Conservation (phyloP, 37 sponge, comb jelly and placozoan genomes). For the Spongilla lacustris region DNA sequence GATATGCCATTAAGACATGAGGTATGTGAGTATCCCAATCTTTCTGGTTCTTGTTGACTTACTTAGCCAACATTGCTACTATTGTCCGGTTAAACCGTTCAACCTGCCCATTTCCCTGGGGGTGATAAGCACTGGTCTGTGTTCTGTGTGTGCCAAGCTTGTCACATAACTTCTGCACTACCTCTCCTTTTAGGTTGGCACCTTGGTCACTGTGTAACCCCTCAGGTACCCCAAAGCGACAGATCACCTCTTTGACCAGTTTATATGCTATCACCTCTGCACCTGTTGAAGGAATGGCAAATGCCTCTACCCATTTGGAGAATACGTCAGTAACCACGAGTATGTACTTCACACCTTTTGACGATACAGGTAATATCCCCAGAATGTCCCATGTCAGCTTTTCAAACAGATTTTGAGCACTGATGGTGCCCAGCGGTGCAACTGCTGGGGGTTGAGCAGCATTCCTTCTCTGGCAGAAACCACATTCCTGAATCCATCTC, state of each 20-base stretch:
- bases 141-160: slow-evolving; percentile 7
- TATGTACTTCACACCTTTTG: slow-evolving; percentile 14
- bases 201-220: slow-evolving; percentile 44
- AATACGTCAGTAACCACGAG: slow-evolving; percentile 38
- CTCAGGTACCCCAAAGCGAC: slow-evolving; percentile 31
- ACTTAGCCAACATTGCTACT: slow-evolving; percentile 43
- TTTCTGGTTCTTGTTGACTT: slow-evolving; percentile 38
- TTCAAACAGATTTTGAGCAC: slow-evolving; percentile 2
- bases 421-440: slow-evolving; percentile 35
- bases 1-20: slow-evolving; percentile 14
- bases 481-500: slow-evolving; percentile 13
- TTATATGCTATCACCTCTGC: neutral
- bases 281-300: neutral
- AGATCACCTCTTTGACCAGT: slow-evolving; percentile 27
- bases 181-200: neutral
- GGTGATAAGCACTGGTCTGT: slow-evolving; percentile 32
- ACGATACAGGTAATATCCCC: slow-evolving; percentile 17
- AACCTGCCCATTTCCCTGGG: slow-evolving; percentile 55
- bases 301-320: slow-evolving; percentile 42
- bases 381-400: slow-evolving; percentile 29
- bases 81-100: slow-evolving; percentile 52
- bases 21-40: slow-evolving; percentile 51
- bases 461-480: slow-evolving; percentile 5
- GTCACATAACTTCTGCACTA: slow-evolving; percentile 4
- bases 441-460: neutral